phyloP scores from a whole-genome alignment of 2,797 vertebrate genomes.

The Lophotriccus pileatus region DNA sequence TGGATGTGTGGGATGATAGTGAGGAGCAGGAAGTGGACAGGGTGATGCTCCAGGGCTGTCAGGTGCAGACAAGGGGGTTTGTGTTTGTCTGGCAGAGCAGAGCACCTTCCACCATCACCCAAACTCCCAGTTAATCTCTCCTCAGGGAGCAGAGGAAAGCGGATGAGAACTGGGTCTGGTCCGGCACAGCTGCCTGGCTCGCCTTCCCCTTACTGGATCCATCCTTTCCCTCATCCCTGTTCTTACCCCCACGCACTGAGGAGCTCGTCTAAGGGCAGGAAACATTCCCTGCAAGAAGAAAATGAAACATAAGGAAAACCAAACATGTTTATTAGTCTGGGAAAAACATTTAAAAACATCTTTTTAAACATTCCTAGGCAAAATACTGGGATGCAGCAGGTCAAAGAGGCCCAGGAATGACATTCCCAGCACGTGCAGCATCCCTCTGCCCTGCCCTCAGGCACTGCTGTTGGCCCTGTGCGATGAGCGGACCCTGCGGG shows the following conservation, averaged over 20 bases:
- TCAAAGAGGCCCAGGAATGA: rapidly evolving
- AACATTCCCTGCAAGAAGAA: background rate
- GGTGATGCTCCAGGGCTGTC: rapidly evolving
- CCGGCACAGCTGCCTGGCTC: background rate
- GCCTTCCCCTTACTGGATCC: background rate
- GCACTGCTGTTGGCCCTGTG: rapidly evolving
- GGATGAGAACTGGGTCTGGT: background rate
- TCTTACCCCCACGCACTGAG: rapidly evolving
- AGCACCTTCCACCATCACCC: background rate
- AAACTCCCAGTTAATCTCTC: background rate
- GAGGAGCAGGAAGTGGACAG: rapidly evolving
- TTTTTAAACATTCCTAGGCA: background rate
- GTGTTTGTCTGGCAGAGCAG: background rate
- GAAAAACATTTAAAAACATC: too few relatives aligned
- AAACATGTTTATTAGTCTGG: rapidly evolving
- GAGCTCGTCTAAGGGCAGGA: background rate
- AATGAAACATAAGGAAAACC: background rate
- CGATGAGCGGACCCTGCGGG: rapidly evolving
- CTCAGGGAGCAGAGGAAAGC: rapidly evolving
- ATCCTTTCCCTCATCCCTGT: background rate
- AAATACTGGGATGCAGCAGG: background rate
- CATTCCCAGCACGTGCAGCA: background rate
- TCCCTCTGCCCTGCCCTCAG: background rate
- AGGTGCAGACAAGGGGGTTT: rapidly evolving
- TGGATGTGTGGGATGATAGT: rapidly evolving